Conservation (phyloP, 2,888 invertebrate species). For the Dichetophora obliterata region DNA sequence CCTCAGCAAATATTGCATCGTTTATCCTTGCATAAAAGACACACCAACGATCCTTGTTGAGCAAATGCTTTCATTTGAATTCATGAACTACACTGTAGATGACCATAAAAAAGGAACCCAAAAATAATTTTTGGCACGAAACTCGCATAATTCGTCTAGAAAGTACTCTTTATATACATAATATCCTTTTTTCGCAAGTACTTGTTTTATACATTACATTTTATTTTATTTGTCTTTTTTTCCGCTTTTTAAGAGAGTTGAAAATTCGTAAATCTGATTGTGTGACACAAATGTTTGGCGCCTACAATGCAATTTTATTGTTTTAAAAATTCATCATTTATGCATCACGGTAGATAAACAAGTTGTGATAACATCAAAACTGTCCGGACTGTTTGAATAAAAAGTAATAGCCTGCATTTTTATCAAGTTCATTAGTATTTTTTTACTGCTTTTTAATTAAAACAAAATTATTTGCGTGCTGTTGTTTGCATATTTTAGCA, state of each 20-base stretch:
- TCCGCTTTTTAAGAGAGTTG: not conserved
- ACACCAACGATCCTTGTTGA: not conserved
- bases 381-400: not conserved
- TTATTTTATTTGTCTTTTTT: not conserved
- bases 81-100: slow-evolving; percentile 48
- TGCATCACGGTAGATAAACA: too few species aligned
- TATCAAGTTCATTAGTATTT: slow-evolving; percentile 4
- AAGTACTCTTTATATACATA: not conserved
- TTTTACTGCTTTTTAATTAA: slow-evolving; percentile 16
- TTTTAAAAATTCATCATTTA: too few species aligned
- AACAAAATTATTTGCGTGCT: slow-evolving; percentile 24
- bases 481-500: slow-evolving; percentile 3
- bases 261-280: not conserved
- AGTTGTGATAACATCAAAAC: too few species aligned
- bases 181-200: not conserved
- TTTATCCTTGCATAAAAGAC: not conserved
- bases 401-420: not conserved
- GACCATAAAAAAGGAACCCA: slow-evolving; percentile 1
- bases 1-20: slow-evolving; percentile 2
- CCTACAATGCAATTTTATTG: slow-evolving; percentile 10
- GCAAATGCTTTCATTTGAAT: slow-evolving; percentile 52
- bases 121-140: slow-evolving; percentile 26
- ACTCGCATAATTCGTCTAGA: slow-evolving; percentile 11
- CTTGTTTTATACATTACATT: not conserved
- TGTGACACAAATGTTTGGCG: slow-evolving; percentile 16